phyloP scores from a whole-genome alignment of 2,888 invertebrate genomes.

The Globia sparganii region DNA sequence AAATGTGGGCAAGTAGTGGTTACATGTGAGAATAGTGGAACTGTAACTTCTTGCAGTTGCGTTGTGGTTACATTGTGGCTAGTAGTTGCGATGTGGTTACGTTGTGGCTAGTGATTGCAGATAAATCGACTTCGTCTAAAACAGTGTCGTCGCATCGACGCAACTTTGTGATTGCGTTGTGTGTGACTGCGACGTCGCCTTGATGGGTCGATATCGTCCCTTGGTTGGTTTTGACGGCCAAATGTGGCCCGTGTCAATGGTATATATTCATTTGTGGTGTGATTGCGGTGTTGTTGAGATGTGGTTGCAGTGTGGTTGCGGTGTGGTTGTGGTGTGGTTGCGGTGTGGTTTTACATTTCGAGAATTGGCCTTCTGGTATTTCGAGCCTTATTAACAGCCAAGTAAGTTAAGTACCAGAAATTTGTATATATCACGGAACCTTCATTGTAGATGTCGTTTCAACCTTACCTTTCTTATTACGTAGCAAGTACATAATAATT shows the following conservation, averaged over 20 bases:
- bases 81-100: background rate
- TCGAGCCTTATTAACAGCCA: constrained; percentile 19
- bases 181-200: background rate
- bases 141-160: background rate
- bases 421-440: constrained; percentile 38
- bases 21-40: too few species aligned
- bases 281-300: too few species aligned
- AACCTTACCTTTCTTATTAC: constrained; percentile 11
- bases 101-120: background rate
- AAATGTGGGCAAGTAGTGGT: too few species aligned
- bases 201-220: background rate
- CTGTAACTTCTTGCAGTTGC: too few species aligned
- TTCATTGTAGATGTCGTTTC: constrained; percentile 12
- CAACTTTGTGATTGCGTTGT: background rate
- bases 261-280: background rate
- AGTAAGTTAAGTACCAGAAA: constrained; percentile 13
- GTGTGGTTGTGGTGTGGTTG: too few species aligned
- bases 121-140: background rate
- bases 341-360: too few species aligned
- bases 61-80: background rate
- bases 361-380: too few species aligned
- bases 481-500: constrained; percentile 21
- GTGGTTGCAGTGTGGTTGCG: too few species aligned
- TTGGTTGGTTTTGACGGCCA: too few species aligned
- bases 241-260: too few species aligned